Evolutionary conservation across 2,888 invertebrate species (phyloP).

Genomic region (Spisula solida): DNA sequence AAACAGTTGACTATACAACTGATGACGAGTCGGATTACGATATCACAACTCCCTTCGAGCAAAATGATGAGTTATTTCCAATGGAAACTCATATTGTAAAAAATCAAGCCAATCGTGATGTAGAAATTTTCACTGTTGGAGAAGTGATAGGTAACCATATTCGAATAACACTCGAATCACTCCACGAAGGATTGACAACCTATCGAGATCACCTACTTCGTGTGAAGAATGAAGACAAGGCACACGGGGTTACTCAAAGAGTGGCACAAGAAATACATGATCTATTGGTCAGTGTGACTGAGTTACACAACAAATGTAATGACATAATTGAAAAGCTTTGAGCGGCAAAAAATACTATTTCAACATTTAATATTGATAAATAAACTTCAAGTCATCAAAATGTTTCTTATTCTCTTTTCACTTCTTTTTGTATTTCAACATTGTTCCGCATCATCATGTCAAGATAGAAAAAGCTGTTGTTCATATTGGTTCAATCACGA

Average conservation of each 20-base stretch:
- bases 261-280: background rate
- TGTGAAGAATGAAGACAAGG: background rate
- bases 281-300: background rate
- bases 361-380: background rate
- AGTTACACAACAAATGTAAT: background rate
- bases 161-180: background rate
- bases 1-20: background rate
- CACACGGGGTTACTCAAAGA: constrained; percentile 1
- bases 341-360: background rate
- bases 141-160: background rate
- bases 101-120: background rate
- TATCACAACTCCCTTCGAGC: background rate
- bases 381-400: background rate
- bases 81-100: background rate
- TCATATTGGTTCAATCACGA: background rate
- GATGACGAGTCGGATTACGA: background rate
- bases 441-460: constrained; percentile 13
- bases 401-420: background rate
- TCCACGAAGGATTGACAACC: background rate
- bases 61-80: background rate
- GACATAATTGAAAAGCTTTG: background rate
- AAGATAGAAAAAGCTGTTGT: constrained; percentile 39
- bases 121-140: background rate
- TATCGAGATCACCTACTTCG: background rate
- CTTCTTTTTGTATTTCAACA: background rate